Percentiles rank a stretch among this genome's conserved stretches.
These are phyloP conservation scores for Epinotia ramella DNA, from an alignment of 2,888 invertebrate genomes.

Conservation along the genomic window DNA sequence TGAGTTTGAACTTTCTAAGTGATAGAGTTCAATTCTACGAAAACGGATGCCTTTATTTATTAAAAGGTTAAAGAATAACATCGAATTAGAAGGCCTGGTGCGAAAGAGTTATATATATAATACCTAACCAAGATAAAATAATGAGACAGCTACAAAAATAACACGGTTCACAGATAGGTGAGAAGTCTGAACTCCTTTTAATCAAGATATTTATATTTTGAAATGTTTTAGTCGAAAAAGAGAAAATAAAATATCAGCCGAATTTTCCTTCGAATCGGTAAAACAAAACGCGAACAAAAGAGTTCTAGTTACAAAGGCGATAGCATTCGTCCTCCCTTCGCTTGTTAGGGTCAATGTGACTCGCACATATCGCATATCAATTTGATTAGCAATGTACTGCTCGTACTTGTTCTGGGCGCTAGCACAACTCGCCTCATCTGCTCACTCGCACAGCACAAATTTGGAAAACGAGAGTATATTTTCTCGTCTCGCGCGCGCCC, in stretches of 20 bases:
- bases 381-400: neutral
- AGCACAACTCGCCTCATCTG: too few species aligned
- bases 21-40: too few species aligned
- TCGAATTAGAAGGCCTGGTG: neutral
- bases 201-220: neutral
- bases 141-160: neutral
- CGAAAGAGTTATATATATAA: neutral
- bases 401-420: too few species aligned
- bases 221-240: neutral
- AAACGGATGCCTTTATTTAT: too few species aligned
- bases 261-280: neutral
- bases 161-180: neutral
- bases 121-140: too few species aligned
- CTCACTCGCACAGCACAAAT: too few species aligned
- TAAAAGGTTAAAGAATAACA: neutral
- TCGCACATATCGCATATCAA: neutral
- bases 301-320: slow-evolving; percentile 6
- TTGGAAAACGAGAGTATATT: too few species aligned
- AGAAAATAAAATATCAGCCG: slow-evolving; percentile 1
- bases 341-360: slow-evolving; percentile 7
- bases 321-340: neutral
- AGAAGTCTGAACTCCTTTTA: neutral
- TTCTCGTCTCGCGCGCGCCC: too few species aligned
- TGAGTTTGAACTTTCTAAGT: too few species aligned
- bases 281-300: neutral